Evolutionary conservation across 2,888 invertebrate species (phyloP).

Genomic region (Pelosia muscerda): DNA sequence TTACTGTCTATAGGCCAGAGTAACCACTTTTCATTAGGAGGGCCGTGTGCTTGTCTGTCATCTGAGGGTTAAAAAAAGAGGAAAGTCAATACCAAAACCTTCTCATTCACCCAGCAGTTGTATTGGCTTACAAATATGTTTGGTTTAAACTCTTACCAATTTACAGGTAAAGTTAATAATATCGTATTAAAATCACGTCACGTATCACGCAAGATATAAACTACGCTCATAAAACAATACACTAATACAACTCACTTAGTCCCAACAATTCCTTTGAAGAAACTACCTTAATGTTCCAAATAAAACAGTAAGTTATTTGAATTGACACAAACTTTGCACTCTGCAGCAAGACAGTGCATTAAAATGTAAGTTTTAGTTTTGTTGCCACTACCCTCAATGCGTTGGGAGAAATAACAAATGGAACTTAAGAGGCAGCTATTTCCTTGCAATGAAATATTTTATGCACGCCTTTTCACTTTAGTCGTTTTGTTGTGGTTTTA

Average conservation of each 20-base stretch:
- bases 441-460: background rate
- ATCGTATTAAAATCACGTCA: no score
- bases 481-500: background rate
- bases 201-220: no score
- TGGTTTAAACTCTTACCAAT: no score
- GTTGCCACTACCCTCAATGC: constrained; percentile 43
- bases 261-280: constrained; percentile 36
- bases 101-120: no score
- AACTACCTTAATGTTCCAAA: constrained; percentile 37
- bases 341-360: constrained; percentile 48
- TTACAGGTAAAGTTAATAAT: no score
- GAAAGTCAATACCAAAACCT: no score
- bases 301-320: constrained; percentile 55
- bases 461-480: background rate
- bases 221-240: background rate
- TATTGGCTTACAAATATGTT: no score
- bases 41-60: no score
- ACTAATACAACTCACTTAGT: constrained; percentile 27
- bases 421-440: background rate
- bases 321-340: constrained; percentile 55
- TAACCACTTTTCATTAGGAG: no score
- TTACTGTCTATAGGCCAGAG: no score
- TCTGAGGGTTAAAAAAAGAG: no score
- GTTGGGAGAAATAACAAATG: constrained; percentile 7
- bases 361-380: constrained; percentile 49